Base-by-base conservation (phyloP, 2,888 invertebrate genomes). In the Brachynemurus nebulosus region DNA sequence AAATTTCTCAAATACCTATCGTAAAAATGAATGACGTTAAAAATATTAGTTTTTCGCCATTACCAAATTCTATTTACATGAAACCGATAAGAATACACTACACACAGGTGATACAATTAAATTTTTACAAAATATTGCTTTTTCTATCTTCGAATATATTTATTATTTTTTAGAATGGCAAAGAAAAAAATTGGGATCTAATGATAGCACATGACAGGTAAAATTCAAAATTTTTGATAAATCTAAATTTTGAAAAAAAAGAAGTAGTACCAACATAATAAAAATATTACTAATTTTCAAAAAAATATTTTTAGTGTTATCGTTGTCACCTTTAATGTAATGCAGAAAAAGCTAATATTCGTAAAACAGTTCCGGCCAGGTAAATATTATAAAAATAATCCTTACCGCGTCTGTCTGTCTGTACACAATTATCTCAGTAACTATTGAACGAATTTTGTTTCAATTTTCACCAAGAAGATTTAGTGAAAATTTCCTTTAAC, bases 301-400 rank as follows among this genome's bases (percentile, higher is more conserved):
- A 37, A 23, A 8, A 30, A 5, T 30, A 12, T 12, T 30, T 30
- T 27, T 61, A 90, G 92, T 63, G 93, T 95, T 3, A 76, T 80
- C 14, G 79, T 92, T 44, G 65, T 96, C 8, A 69, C 93, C 1
- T 91, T 77, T 62, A 92, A 96, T 60, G 70, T 72, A 16, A 74
- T 78, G 4, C 68, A 83, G 46, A 77, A 83, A 50, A 80, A 78
- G 35, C 68, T 96, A 50, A 68, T 93, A 1, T 78, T 92, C 57
- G 95, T 96, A 0, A 83, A 80, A 57, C 95, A 96, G 64, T 96
- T 96, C 59, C 75, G 95, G 48, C 92, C 95, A 56, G 83, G 83
- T 81, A 58, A 47, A 51, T 37, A n/a, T n/a, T n/a, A n/a, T n/a
- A n/a, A n/a, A 33, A 7, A 9, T n/a, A 36, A 17, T 4, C 42